Base-by-base conservation (phyloP, 2,113 vertebrate species). In the Glaucomys volans region DNA sequence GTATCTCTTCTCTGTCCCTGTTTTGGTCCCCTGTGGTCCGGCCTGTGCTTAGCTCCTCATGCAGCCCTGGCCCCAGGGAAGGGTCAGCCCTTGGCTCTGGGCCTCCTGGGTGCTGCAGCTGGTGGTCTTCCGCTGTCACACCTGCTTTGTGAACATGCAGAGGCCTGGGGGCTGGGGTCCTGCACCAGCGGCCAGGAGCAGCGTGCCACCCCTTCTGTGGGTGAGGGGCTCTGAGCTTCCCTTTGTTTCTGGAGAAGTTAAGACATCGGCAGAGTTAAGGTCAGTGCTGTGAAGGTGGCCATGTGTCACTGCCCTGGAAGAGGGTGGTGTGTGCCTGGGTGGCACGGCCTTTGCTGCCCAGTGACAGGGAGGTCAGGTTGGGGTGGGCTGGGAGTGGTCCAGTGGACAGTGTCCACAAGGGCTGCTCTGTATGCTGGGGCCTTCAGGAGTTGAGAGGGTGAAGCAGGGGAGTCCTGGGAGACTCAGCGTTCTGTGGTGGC, bases 11-110 rank as follows among this genome's bases (percentile, higher is more conserved):
- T 17, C 10, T 13, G 2, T 52, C 35, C 69, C 59, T 12, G 8
- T 40, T 6, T 44, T 81, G 0, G 24, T 28, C 26, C 8, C 47
- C 79, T 57, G 50, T 28, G 57, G 4, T 26, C 62, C 62, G 7
- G 4, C n/a, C 12, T 14, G 62, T 24, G 62, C 66, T 71, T 14
- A 28, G 22, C 32, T 54, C 42, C 18, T 91, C 37, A 11, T 12
- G 4, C 11, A 1, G 20, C 35, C 5, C 1, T 44, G 77, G 50
- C 40, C 44, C 64, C 8, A 1, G 30, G 28, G 37, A 30, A 9
- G n/a, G 7, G 50, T 7, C 12, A 11, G 24, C 20, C 28, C 5
- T 3, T 1, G 7, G 2, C 44, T 6, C 10, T 6, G 22, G 42
- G 75, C 9, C 30, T 50, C 44, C 24, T 2, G n/a, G 18, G 3